Conservation (phyloP, 2,113 vertebrate species). For the Boleophthalmus pectinirostris region DNA sequence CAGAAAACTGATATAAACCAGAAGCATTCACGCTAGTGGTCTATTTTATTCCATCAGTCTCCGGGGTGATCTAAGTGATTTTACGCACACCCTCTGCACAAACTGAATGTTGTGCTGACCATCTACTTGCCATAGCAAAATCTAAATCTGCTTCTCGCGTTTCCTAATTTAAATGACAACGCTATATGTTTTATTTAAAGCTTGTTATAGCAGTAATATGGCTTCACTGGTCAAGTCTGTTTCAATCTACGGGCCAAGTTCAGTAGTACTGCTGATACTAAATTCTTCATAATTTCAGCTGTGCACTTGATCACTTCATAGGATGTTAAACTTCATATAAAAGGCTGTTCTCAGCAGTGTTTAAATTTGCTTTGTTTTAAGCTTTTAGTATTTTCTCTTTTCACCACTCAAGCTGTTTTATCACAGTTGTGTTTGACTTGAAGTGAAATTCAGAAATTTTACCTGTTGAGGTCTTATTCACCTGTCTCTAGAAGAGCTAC, state of each 20-base stretch:
- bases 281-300: not conserved
- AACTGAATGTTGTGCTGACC: not conserved
- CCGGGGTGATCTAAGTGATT: not conserved
- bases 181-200: not conserved
- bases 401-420: not conserved
- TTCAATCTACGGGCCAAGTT: not conserved
- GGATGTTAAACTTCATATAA: not conserved
- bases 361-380: not conserved
- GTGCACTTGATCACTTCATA: not conserved
- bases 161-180: not conserved
- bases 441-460: not conserved
- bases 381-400: not conserved
- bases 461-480: conserved; percentile 55
- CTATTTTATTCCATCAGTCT: not conserved
- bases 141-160: not conserved
- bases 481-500: conserved; percentile 74
- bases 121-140: not conserved
- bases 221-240: not conserved
- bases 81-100: not conserved
- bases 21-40: not conserved
- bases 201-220: not conserved
- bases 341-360: not conserved
- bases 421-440: not conserved
- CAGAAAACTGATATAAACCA: not conserved
- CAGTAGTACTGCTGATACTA: not conserved